Evolutionary conservation across 2,888 invertebrate genomes (phyloP).

Genomic region (Cistogaster globosa): DNA sequence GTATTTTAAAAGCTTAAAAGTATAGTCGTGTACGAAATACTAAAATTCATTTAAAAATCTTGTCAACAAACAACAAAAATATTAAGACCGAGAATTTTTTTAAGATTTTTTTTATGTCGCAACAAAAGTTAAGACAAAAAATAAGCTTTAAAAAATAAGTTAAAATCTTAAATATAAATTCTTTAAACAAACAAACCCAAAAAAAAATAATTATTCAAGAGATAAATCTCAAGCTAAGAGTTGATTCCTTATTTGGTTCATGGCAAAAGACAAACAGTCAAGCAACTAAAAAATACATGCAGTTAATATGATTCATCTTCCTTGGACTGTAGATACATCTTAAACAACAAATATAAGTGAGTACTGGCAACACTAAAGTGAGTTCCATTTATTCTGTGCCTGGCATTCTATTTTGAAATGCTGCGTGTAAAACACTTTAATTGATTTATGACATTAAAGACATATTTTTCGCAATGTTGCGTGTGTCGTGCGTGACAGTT

Average conservation of each 20-base stretch:
- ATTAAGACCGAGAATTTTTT: slow-evolving; percentile 5
- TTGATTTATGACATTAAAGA: slow-evolving; percentile 82
- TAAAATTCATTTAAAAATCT: not conserved
- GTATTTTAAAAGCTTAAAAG: not conserved
- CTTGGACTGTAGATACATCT: slow-evolving; percentile 41
- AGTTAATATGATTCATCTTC: slow-evolving; percentile 53
- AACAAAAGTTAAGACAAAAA: slow-evolving; percentile 13
- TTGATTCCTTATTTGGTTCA: slow-evolving; percentile 45
- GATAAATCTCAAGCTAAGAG: slow-evolving; percentile 59
- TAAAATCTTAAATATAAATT: slow-evolving; percentile 61
- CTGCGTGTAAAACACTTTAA: slow-evolving; percentile 75
- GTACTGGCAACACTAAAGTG: slow-evolving; percentile 43
- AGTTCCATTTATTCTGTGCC: slow-evolving; percentile 8
- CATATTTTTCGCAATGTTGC: slow-evolving; percentile 82
- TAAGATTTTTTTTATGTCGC: not conserved
- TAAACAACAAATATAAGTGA: slow-evolving; percentile 33
- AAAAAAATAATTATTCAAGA: slow-evolving; percentile 39
- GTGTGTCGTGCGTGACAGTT: slow-evolving; percentile 81
- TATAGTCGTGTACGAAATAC: not conserved
- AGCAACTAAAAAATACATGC: slow-evolving; percentile 14
- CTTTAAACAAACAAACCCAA: slow-evolving; percentile 22
- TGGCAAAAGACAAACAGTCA: slow-evolving; percentile 52
- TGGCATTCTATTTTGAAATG: slow-evolving; percentile 33
- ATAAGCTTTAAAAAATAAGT: slow-evolving; percentile 65
- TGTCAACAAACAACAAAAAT: slow-evolving; percentile 15